These are phyloP conservation scores for Chrysopa pallens DNA, from an alignment of 1,140 invertebrate species.

Conservation along the genomic window DNA sequence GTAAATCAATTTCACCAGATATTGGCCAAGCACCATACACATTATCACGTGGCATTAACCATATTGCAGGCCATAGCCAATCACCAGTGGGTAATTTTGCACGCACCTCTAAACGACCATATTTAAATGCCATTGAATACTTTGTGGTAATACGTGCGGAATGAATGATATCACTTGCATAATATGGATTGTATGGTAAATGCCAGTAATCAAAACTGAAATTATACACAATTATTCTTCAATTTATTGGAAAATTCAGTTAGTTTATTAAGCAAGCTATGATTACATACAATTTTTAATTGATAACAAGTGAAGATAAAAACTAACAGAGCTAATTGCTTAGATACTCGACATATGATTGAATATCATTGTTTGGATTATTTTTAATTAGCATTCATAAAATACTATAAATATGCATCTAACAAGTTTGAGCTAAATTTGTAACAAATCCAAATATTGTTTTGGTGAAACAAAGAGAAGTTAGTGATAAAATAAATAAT, in stretches of 20 bases:
- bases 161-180: slow-evolving; percentile 36
- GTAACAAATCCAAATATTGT: too few relatives aligned
- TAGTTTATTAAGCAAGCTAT: too few relatives aligned
- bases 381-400: too few relatives aligned
- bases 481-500: too few relatives aligned
- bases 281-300: too few relatives aligned
- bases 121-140: slow-evolving; percentile 42
- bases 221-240: slow-evolving; percentile 36
- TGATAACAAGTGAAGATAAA: too few relatives aligned
- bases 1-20: slow-evolving; percentile 33
- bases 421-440: too few relatives aligned
- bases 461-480: too few relatives aligned
- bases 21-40: slow-evolving; percentile 33
- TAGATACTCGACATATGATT: too few relatives aligned
- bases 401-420: too few relatives aligned
- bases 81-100: slow-evolving; percentile 53
- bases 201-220: slow-evolving; percentile 26
- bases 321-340: too few relatives aligned
- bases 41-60: slow-evolving; percentile 36
- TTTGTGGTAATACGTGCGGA: slow-evolving; percentile 44
- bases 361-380: too few relatives aligned
- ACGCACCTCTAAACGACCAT: slow-evolving; percentile 43
- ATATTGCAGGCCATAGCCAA: slow-evolving; percentile 54
- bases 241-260: slow-evolving; percentile 3
- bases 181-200: slow-evolving; percentile 17